Conservation (phyloP, 1,140 invertebrate genomes). For the Heterodera schachtii region DNA sequence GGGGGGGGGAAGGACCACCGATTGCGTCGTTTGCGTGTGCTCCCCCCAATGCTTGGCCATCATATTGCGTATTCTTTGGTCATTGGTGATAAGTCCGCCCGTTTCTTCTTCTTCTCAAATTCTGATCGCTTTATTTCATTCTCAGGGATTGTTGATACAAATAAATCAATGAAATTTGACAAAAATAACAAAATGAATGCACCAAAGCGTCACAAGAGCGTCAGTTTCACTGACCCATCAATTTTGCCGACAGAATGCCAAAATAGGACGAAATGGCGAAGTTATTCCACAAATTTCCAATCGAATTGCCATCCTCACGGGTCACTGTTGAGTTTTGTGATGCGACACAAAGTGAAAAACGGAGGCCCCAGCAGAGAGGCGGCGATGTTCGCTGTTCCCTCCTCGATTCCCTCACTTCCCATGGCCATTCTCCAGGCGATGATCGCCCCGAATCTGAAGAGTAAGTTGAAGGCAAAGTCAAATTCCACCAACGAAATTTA, state of each 20-base stretch:
- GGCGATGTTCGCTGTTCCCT: no score
- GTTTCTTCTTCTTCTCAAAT: not conserved
- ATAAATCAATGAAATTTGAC: not conserved
- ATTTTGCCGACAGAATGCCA: not conserved
- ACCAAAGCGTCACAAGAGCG: not conserved
- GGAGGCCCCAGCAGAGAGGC: not conserved
- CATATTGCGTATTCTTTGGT: not conserved
- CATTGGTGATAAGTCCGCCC: not conserved
- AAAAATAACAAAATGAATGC: not conserved
- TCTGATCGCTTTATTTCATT: not conserved
- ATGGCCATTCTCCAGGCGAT: not conserved
- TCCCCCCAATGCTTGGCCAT: not conserved
- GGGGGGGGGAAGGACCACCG: no score
- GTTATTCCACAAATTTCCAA: not conserved
- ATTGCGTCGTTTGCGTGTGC: not conserved
- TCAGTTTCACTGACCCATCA: not conserved
- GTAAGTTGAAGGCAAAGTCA: constrained; percentile 7
- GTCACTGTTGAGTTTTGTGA: constrained; percentile 9
- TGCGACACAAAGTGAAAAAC: constrained; percentile 8
- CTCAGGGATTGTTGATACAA: not conserved
- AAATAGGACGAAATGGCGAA: not conserved
- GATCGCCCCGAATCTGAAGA: not conserved
- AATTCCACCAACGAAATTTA: not conserved
- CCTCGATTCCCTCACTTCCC: constrained; percentile 7
- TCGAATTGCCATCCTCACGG: not conserved